phyloP scores from a whole-genome alignment of 2,797 vertebrate species.

The Sparidentex hasta region DNA sequence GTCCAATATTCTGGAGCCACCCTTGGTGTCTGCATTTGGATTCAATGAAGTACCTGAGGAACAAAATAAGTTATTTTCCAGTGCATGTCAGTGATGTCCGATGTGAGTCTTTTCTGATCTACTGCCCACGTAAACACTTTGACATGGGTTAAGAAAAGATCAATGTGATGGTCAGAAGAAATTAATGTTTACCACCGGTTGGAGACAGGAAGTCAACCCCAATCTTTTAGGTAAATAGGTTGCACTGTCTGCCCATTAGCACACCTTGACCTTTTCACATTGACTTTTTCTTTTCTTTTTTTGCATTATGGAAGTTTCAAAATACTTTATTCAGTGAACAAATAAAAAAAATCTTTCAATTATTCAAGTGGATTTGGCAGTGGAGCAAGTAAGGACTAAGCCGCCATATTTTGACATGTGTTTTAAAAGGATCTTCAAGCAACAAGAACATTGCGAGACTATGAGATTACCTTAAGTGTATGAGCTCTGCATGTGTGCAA shows the following conservation, averaged over 20 bases:
- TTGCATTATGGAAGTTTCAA: not conserved
- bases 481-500: not conserved
- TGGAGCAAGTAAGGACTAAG: not conserved
- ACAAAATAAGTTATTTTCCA: not conserved
- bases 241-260: not conserved
- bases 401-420: slow-evolving; percentile 3
- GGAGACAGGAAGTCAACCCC: not conserved
- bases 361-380: slow-evolving; percentile 9
- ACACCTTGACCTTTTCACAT: not conserved
- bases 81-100: not conserved
- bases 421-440: not conserved
- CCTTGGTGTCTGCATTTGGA: slow-evolving; percentile 15
- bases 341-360: not conserved
- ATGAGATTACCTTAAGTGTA: slow-evolving; percentile 3
- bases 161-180: not conserved
- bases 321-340: not conserved
- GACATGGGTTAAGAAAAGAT: not conserved
- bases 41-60: not conserved
- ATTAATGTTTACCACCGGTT: not conserved
- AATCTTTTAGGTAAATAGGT: not conserved
- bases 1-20: slow-evolving; percentile 17
- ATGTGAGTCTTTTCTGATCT: not conserved
- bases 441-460: slow-evolving; percentile 4
- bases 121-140: not conserved
- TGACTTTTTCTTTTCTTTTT: not conserved